Evolutionary conservation across 2,888 invertebrate species (phyloP).

Genomic region (Spodoptera exigua): DNA sequence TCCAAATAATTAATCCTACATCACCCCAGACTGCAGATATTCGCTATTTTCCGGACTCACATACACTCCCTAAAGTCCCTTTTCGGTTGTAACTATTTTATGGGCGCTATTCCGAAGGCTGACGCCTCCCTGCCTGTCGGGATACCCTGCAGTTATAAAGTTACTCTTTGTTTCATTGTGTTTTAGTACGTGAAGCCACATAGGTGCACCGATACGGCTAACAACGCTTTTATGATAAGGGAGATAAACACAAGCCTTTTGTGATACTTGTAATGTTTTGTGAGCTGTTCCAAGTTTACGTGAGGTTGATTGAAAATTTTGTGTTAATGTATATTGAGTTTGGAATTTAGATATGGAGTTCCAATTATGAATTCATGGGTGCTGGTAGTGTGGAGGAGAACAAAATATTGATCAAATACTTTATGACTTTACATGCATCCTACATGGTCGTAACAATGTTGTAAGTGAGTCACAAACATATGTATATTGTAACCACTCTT

Average conservation of each 20-base stretch:
- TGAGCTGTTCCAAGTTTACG: constrained; percentile 9
- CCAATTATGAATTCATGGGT: too few relatives aligned
- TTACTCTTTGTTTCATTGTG: constrained; percentile 57
- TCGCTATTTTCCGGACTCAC: constrained; percentile 11
- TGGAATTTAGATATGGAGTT: background rate
- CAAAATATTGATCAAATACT: too few relatives aligned
- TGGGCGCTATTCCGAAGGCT: constrained; percentile 73
- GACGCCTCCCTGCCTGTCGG: constrained; percentile 64
- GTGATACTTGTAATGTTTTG: constrained; percentile 17
- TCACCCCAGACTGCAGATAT: constrained; percentile 18
- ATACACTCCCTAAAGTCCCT: constrained; percentile 63
- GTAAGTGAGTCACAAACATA: too few relatives aligned
- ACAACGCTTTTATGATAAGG: constrained; percentile 45
- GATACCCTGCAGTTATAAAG: constrained; percentile 59
- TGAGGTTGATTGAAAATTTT: background rate
- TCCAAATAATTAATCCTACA: constrained; percentile 6
- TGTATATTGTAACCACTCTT: too few relatives aligned
- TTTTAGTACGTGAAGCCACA: constrained; percentile 49
- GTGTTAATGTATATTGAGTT: background rate
- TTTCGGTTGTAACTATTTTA: constrained; percentile 81
- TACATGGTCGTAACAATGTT: too few relatives aligned
- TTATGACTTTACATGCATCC: too few relatives aligned
- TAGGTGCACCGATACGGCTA: constrained; percentile 52
- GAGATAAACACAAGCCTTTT: constrained; percentile 30
- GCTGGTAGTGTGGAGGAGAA: too few relatives aligned